Evolutionary conservation across 1,140 invertebrate species (phyloP).

Genomic region (Drosophila pandora): DNA sequence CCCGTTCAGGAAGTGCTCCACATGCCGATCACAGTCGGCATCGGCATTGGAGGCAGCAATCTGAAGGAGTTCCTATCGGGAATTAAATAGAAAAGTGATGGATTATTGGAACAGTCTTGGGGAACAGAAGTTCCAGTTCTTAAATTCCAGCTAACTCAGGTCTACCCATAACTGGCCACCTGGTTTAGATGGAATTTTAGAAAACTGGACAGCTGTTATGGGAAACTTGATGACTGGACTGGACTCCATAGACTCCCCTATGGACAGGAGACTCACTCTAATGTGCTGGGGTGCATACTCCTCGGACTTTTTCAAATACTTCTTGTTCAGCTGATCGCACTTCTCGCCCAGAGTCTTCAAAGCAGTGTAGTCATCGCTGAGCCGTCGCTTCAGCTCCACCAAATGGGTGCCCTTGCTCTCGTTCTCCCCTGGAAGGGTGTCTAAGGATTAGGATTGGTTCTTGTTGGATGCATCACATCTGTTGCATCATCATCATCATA

Average conservation of each 20-base stretch:
- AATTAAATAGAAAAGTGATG: too few species aligned
- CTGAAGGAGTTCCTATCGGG: slow-evolving; percentile 84
- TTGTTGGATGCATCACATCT: not conserved
- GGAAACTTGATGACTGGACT: not conserved
- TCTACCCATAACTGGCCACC: not conserved
- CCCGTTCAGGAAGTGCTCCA: slow-evolving; percentile 89
- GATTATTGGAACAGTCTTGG: too few species aligned
- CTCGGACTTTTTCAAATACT: slow-evolving; percentile 89
- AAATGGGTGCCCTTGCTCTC: slow-evolving; percentile 88
- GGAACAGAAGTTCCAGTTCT: too few species aligned
- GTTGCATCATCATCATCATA: not conserved
- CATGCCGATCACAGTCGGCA: slow-evolving; percentile 89
- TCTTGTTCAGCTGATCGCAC: slow-evolving; percentile 88
- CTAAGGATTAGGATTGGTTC: not conserved
- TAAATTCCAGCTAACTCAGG: too few species aligned
- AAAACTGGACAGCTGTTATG: too few species aligned
- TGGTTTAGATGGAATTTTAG: not conserved
- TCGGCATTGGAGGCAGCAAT: slow-evolving; percentile 88
- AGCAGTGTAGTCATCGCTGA: slow-evolving; percentile 87
- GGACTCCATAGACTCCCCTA: not conserved
- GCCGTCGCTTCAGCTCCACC: slow-evolving; percentile 86
- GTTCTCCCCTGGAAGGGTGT: slow-evolving; percentile 86
- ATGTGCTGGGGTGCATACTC: slow-evolving; percentile 90
- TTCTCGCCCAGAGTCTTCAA: slow-evolving; percentile 88
- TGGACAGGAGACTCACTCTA: slow-evolving; percentile 84